These are phyloP conservation scores for Verasper variegatus DNA, from an alignment of 2,113 vertebrate species.

Conservation along the genomic window DNA sequence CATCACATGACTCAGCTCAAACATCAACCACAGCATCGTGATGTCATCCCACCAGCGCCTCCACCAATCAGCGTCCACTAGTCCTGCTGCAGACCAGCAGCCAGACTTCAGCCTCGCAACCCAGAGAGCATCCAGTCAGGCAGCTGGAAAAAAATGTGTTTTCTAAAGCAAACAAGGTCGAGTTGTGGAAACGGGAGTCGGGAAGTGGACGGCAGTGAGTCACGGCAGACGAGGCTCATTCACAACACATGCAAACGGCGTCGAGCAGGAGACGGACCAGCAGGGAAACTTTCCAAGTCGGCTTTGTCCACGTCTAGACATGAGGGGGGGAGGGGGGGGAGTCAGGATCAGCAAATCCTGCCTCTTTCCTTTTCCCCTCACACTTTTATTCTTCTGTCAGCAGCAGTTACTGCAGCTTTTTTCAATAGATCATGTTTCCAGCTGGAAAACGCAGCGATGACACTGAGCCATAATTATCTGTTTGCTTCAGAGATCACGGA, in stretches of 20 bases:
- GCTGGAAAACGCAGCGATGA: neutral
- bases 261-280: neutral
- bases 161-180: neutral
- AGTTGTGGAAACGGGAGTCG: neutral
- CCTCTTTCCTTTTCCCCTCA: neutral
- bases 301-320: slow-evolving; percentile 63
- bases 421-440: slow-evolving; percentile 2
- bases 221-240: neutral
- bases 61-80: no score
- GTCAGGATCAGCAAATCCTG: slow-evolving; percentile 8
- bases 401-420: neutral
- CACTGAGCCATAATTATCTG: neutral
- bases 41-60: neutral
- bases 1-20: neutral
- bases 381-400: neutral
- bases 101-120: no score
- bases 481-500: neutral
- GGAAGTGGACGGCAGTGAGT: neutral
- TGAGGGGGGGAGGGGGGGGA: neutral
- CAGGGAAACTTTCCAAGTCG: slow-evolving; percentile 24
- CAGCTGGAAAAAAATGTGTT: neutral
- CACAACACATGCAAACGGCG: neutral
- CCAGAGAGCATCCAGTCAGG: no score
- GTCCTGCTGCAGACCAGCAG: no score
- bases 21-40: neutral